Conservation (phyloP, 2,888 invertebrate species). For the Perithous albicinctus region DNA sequence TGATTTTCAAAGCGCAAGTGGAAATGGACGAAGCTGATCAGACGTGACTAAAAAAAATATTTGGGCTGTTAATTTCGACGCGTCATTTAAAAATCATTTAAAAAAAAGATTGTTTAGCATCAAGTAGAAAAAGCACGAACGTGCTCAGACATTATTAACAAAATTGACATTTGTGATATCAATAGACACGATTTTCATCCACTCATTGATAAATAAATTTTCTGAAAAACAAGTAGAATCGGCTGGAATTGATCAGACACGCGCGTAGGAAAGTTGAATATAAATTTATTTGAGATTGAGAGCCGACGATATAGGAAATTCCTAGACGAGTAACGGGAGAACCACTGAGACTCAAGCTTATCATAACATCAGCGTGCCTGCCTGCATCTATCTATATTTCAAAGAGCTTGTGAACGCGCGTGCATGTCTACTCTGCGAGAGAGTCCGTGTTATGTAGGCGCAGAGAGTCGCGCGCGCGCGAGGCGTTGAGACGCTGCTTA, state of each 20-base stretch:
- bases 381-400: conserved; percentile 77
- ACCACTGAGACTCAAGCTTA: conserved; percentile 74
- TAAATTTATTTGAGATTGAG: neutral
- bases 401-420: conserved; percentile 68
- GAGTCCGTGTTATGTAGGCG: conserved; percentile 51
- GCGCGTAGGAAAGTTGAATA: neutral
- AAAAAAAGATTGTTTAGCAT: neutral
- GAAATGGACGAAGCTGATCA: neutral
- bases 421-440: conserved; percentile 45
- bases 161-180: too few relatives aligned
- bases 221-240: neutral
- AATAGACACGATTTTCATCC: too few relatives aligned
- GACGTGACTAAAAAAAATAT: neutral
- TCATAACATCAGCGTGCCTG: conserved; percentile 77
- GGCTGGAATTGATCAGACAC: neutral
- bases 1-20: neutral
- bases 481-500: conserved; percentile 41
- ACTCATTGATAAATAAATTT: too few relatives aligned
- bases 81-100: too few relatives aligned
- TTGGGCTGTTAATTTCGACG: too few relatives aligned
- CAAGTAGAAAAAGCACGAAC: neutral
- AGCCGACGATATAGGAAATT: neutral
- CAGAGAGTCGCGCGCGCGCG: conserved; percentile 47
- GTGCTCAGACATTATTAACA: too few relatives aligned
- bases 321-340: conserved; percentile 67